These are phyloP conservation scores for Zaprionus lineosus DNA, from an alignment of 2,888 invertebrate genomes.

Conservation along the genomic window DNA sequence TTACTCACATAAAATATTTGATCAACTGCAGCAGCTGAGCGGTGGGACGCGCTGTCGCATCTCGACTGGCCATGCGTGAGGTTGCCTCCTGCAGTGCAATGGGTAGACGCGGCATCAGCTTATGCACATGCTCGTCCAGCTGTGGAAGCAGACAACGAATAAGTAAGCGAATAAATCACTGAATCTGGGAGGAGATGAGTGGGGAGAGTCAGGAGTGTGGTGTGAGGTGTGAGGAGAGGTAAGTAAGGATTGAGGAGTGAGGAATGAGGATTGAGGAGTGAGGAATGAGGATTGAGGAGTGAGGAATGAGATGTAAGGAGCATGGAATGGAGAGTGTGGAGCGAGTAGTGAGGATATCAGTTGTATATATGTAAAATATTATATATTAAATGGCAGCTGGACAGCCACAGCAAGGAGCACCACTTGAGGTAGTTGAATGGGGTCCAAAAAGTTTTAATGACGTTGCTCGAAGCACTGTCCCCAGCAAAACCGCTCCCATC, in stretches of 20 bases:
- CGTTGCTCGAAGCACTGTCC: constrained; percentile 25
- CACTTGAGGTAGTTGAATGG: constrained; percentile 42
- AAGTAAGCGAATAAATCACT: constrained; percentile 7
- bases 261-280: no score
- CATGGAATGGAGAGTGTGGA: no score
- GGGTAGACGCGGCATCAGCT: constrained; percentile 91
- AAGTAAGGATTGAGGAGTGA: no score
- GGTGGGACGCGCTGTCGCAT: constrained; percentile 93
- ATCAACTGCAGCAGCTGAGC: constrained; percentile 95
- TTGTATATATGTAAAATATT: no score
- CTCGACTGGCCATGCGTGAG: constrained; percentile 90
- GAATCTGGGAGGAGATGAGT: neutral
- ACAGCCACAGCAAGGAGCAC: constrained; percentile 46
- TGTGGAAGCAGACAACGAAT: constrained; percentile 78
- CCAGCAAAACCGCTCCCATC: no score
- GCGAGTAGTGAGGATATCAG: no score
- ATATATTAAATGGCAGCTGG: no score
- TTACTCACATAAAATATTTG: constrained; percentile 93
- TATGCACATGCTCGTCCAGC: constrained; percentile 92
- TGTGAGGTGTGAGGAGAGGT: neutral
- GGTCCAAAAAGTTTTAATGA: constrained; percentile 56
- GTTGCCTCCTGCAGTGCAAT: constrained; percentile 94
- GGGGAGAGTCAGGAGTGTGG: no score
- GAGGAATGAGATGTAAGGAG: neutral
- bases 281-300: no score